Base-by-base conservation (phyloP, 1,140 invertebrate species). In the Zaprionus taronus region DNA sequence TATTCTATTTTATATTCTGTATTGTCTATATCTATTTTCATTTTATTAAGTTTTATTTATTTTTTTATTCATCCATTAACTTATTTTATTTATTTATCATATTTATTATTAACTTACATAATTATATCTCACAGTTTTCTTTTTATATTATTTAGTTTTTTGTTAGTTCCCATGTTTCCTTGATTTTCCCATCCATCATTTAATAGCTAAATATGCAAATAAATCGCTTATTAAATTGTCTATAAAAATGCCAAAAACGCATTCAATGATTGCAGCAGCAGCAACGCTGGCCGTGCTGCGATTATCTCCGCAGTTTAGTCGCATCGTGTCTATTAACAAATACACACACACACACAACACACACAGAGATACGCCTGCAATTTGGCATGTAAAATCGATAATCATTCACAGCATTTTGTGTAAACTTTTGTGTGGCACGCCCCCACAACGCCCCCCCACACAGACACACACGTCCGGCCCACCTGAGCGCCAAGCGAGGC, bases 371-470 rank as follows among this genome's bases (percentile, higher is more conserved):
- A 47, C 41, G 41, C 41, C 73, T 72, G 80, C 75, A 86, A 87
- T 80, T 87, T 87, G 84, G 47, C 81, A 87, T 89, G 74, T 87
- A 89, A 87, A 87, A 87, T 87, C 84, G 85, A 84, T 87, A 87
- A 87, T 90, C 84, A 90, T 90, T 87, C 73, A 80, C 85, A 87
- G 75, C 78, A 89, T 79, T 90, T 81, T 79, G 70, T 80, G 77
- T 80, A 77, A 77, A 63, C n/a, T 56, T 72, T 76, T 31, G 14
- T 60, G 67, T 56, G 77, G 24, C 67, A 47, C 84, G 81, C 84
- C 81, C 81, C 75, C 69, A 58, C 41, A 47, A 47, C 60, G 61
- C 64, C 72, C 22, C 38, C 56, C 26, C 24, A 47, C 28, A 47
- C 14, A 31, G 24, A 58, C n/a, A 17, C 22, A 38, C 61, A 20